Evolutionary conservation across 2,113 vertebrate species (phyloP).

Genomic region (Caranx melampygus): DNA sequence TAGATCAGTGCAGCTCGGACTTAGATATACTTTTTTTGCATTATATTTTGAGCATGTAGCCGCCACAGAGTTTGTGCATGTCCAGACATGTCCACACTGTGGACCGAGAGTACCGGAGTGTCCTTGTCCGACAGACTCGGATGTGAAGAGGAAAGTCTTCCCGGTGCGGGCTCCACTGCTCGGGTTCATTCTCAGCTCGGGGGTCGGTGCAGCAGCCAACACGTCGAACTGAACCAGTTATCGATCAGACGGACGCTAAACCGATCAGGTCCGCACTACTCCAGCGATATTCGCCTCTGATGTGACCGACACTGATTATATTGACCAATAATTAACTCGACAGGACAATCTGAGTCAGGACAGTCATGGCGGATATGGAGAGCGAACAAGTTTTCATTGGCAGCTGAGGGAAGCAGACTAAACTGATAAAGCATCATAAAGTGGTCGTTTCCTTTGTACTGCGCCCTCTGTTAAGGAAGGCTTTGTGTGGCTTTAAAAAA

Average conservation of each 20-base stretch:
- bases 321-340: conserved; percentile 28
- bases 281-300: not conserved
- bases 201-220: not conserved
- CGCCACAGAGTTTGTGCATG: not conserved
- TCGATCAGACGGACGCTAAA: no score
- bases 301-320: not conserved
- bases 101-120: conserved; percentile 75
- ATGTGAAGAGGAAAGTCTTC: conserved; percentile 84
- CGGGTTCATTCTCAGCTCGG: conserved; percentile 67
- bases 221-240: not conserved
- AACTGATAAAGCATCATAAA: not conserved
- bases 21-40: no score
- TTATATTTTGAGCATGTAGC: no score
- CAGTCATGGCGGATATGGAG: not conserved
- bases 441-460: not conserved
- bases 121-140: conserved; percentile 83
- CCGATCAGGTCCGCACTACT: not conserved
- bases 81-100: not conserved
- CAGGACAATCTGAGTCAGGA: not conserved
- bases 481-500: not conserved
- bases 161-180: conserved; percentile 52
- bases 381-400: no score
- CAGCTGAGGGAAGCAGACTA: no score
- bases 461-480: not conserved
- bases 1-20: no score